Evolutionary conservation across 35 echinoderm and acorn worm species (phyloP), one percentile per base, ranked within the genome.

Genomic region (Heliocidaris erythrogramma): DNA sequence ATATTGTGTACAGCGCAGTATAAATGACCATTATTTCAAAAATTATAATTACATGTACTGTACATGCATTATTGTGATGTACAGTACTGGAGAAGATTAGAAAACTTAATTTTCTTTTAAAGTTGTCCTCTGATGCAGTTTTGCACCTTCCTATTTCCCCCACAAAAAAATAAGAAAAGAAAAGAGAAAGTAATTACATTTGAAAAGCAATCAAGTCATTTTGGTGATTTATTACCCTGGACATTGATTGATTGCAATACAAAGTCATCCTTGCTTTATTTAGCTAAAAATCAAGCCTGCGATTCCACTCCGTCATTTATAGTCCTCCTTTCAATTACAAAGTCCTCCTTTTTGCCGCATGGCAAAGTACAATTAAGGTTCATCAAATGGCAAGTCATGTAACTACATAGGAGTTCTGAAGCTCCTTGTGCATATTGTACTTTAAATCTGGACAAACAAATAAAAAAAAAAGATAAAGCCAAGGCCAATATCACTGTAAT

Each of bases 361-460:
- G 65, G 18, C 65, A 78, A 78, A 78, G 65, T 78, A 78, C 65
- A 78, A 78, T 78, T 78, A 78, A 78, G 65, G 65, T 78, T 78
- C 65, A 78, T 78, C 27, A n/a, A 78, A 78, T 78, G 65, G 65
- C 65, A 78, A 78, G 65, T 78, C 65, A n/a, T n/a, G 65, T 78
- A 78, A 78, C n/a, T n/a, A 78, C 27, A 78, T 78, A 21, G 65
- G 65, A 78, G 21, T 0, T 21, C 18, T 78, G 27, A 27, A 27
- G 65, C 27, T 78, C 65, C 8, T 78, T 18, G 65, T n/a, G 21
- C 27, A 78, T 78, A n/a, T 78, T 78, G 65, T 27, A 78, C 65
- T 78, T 78, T 78, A 27, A 78, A 78, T 8, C 17, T 78, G 65
- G 65, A 78, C 65, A 78, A 27, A 27, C 27, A 27, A 27, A 78